Evolutionary conservation across 2,888 invertebrate species (phyloP).

Genomic region (Cryptocheilus praepositus): DNA sequence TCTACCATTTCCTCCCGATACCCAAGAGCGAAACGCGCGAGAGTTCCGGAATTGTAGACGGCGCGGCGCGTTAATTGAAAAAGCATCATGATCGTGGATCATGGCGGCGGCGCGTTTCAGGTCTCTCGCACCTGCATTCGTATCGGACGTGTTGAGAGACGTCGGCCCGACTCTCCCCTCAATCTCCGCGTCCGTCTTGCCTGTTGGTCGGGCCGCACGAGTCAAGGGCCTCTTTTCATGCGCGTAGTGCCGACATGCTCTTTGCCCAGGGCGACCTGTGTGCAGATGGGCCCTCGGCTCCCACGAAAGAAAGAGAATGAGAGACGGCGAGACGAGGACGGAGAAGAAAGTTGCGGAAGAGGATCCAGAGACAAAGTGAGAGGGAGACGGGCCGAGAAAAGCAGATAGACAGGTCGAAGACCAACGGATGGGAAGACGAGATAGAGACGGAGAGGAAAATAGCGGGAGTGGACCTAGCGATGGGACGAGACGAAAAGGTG

Average conservation of each 20-base stretch:
- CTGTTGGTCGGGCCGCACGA: neutral
- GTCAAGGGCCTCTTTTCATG: constrained; percentile 7
- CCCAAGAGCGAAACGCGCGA: no score
- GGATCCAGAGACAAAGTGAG: neutral
- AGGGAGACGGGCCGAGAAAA: neutral
- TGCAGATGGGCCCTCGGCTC: neutral
- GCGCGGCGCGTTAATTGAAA: constrained; percentile 6
- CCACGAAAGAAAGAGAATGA: neutral
- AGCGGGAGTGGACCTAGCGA: neutral
- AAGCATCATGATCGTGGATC: constrained; percentile 11
- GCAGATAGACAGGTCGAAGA: neutral
- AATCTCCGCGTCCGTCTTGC: neutral
- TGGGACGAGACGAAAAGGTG: constrained; percentile 8
- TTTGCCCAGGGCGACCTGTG: no score
- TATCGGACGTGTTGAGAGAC: constrained; percentile 6
- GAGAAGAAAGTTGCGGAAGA: constrained; percentile 3
- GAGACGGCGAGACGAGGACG: neutral
- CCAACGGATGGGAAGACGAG: neutral
- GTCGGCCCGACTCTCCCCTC: neutral
- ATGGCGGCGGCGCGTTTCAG: constrained; percentile 6
- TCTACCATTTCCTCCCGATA: no score
- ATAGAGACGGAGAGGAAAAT: neutral
- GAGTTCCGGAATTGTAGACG: no score
- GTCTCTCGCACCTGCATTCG: constrained; percentile 11
- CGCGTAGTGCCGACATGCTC: neutral